These are phyloP conservation scores for Sebastes matsubarae DNA, from an alignment of 2,797 vertebrate genomes.

Conservation along the genomic window DNA sequence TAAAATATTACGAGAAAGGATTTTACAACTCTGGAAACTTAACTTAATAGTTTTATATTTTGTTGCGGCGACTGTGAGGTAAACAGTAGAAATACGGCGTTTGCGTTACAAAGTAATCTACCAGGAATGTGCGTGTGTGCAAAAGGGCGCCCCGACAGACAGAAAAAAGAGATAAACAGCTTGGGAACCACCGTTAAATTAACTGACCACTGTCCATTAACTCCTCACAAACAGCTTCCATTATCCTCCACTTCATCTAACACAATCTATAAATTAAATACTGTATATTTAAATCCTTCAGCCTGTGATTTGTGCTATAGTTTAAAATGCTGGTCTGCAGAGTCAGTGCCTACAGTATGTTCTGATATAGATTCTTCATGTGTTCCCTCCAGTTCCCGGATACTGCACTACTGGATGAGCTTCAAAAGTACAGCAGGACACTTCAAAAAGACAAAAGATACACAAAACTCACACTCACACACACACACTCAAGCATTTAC, in stretches of 20 bases:
- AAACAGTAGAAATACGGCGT: neutral
- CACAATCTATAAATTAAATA: constrained; percentile 11
- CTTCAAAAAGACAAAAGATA: constrained; percentile 32
- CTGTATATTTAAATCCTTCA: constrained; percentile 30
- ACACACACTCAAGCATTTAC: neutral
- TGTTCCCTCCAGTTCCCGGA: constrained; percentile 14
- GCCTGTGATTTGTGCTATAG: constrained; percentile 58
- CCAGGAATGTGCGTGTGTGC: neutral
- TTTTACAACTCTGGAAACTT: neutral
- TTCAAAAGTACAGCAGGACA: constrained; percentile 39
- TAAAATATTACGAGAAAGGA: neutral
- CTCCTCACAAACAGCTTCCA: neutral
- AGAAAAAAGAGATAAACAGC: neutral
- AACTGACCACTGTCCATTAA: neutral
- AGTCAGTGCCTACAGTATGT: constrained; percentile 25
- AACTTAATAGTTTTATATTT: neutral
- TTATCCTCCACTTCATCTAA: neutral
- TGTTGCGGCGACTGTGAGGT: neutral
- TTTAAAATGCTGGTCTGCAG: constrained; percentile 62
- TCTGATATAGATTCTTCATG: constrained; percentile 3
- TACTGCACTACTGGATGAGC: constrained; percentile 22
- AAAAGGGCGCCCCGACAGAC: neutral
- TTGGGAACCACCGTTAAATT: neutral
- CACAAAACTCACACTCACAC: constrained; percentile 13
- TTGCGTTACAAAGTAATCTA: neutral